Conservation (phyloP, 2,113 vertebrate species). For the Chascanopsetta lugubris region DNA sequence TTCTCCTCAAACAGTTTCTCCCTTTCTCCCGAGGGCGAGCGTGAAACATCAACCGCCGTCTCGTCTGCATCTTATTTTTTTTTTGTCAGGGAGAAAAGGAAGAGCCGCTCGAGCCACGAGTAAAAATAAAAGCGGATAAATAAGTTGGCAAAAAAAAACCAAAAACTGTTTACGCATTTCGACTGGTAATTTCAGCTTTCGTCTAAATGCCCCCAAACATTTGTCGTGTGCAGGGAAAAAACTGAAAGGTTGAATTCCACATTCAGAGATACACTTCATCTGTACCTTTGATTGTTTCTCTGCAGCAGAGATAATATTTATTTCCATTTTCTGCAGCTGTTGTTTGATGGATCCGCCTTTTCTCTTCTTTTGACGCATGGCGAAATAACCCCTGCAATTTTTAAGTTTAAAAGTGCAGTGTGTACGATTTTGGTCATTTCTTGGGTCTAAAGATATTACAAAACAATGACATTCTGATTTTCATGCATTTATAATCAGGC, state of each 20-base stretch:
- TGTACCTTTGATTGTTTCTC: conserved; percentile 67
- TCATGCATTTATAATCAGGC: too few relatives aligned
- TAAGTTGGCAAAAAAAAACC: conserved; percentile 34
- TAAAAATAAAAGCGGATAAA: conserved; percentile 14
- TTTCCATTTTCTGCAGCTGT: conserved; percentile 76
- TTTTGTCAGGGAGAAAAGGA: conserved; percentile 27
- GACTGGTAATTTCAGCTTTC: conserved; percentile 33
- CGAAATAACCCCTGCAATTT: conserved; percentile 42
- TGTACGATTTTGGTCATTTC: too few relatives aligned
- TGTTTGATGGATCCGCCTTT: conserved; percentile 59
- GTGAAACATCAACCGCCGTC: conserved; percentile 21
- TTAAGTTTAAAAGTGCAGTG: conserved; percentile 26
- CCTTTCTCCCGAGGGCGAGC: neutral
- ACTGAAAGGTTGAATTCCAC: conserved; percentile 45
- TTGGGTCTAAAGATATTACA: too few relatives aligned
- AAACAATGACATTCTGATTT: too few relatives aligned
- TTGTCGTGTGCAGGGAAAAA: conserved; percentile 28
- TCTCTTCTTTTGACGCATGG: conserved; percentile 39
- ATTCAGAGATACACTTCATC: conserved; percentile 33
- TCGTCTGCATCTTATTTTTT: conserved; percentile 31
- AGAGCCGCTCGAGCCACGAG: neutral
- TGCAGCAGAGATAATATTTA: conserved; percentile 75
- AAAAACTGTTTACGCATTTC: conserved; percentile 43
- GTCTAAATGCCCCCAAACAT: conserved; percentile 30
- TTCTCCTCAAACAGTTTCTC: conserved; percentile 8